Evolutionary conservation across 2,888 invertebrate genomes (phyloP), one percentile per base, ranked within the genome.

Genomic region (Magallana nippona): DNA sequence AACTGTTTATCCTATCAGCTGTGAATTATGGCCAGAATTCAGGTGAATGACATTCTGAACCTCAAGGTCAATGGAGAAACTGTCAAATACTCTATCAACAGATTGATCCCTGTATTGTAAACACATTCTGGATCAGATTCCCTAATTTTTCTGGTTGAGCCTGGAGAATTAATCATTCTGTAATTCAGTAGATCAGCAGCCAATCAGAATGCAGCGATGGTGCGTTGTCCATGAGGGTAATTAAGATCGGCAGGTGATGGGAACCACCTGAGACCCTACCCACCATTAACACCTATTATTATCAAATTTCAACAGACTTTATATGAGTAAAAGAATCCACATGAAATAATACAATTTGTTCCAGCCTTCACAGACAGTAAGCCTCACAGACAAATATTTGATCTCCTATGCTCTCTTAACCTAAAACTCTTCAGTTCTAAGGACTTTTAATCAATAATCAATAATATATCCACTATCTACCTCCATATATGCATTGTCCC

Each of bases 11-110:
- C 71, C 71, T 71, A 71, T 71, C 71, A 71, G 22, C 32, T 17
- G 71, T 71, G 71, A 71, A 71, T 71, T 71, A 71, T 71, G 71
- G 71, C 19, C 71, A 71, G 32, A 71, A 27, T 71, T 71, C 71
- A 71, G 71, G 71, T 71, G 71, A 71, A 71, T 71, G 71, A 71
- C 71, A 71, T 71, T 32, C 32, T 11, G 22, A 19, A 27, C 10
- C 71, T 44, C 71, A 71, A 71, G 71, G 71, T 71, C 71, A 71
- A 13, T 13, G 13, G 71, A 22, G 27, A 32, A 71, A 71, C 60
- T 71, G 71, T 32, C 71, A 71, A 32, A 44, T 27, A 71, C 15
- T 22, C 71, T 71, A 71, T 71, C 27, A 71, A 71, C 71, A 22
- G 71, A 71, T 71, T 71, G 71, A 71, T 32, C 27, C 71, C 0